These are phyloP conservation scores for Pelodiscus sinensis DNA, from an alignment of 2,113 vertebrate species.

Conservation along the genomic window DNA sequence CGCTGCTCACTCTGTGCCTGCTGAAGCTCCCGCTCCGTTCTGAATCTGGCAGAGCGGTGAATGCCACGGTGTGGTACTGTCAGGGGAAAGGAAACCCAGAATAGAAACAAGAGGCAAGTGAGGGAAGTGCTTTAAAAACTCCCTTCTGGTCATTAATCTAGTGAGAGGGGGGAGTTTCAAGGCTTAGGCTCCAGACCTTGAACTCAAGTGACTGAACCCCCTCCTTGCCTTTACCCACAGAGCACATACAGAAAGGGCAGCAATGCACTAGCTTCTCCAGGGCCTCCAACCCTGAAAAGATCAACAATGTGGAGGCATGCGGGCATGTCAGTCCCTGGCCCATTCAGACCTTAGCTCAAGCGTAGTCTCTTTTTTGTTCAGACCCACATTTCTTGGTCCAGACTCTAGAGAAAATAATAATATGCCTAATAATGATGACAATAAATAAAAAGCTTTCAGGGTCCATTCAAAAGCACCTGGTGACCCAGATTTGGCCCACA, in stretches of 20 bases:
- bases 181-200: not conserved
- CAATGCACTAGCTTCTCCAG: not conserved
- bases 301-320: not conserved
- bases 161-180: not conserved
- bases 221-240: rapidly evolving
- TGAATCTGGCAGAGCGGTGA: not conserved
- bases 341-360: not conserved
- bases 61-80: conserved; percentile 38
- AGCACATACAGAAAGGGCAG: not conserved
- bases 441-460: no score
- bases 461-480: no score
- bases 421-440: no score
- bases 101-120: conserved; percentile 43
- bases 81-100: conserved; percentile 35
- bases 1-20: not conserved
- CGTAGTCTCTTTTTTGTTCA: no score
- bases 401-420: not conserved
- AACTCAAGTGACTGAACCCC: not conserved
- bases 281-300: not conserved
- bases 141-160: conserved; percentile 33
- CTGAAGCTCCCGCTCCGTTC: conserved; percentile 37
- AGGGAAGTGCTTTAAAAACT: conserved; percentile 35
- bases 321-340: not conserved
- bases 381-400: not conserved
- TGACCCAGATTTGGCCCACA: no score